Evolutionary conservation across 2,797 vertebrate genomes (phyloP).

Genomic region (Acanthopagrus latus): DNA sequence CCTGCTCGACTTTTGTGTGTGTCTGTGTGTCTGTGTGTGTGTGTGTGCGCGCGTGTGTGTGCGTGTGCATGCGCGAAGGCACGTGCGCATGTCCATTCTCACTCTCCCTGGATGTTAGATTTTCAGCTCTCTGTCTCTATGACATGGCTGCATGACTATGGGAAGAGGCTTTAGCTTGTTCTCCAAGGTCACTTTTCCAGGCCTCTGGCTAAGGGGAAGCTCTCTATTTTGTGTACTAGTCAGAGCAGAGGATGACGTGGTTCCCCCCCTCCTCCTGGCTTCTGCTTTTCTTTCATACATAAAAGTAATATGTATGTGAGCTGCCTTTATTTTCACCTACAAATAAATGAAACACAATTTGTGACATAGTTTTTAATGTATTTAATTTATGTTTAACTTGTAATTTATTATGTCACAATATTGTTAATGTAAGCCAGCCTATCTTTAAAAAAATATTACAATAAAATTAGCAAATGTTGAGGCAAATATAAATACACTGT

Average conservation of each 20-base stretch:
- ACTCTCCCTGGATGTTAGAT: conserved; percentile 40
- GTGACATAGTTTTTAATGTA: conserved; percentile 11
- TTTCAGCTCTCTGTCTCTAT: conserved; percentile 54
- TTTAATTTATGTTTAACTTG: conserved; percentile 31
- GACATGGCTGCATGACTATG: conserved; percentile 68
- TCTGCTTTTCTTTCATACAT: conserved; percentile 52
- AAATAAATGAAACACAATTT: conserved; percentile 26
- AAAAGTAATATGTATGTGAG: conserved; percentile 37
- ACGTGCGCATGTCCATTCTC: conserved; percentile 30
- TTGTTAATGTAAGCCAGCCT: conserved; percentile 22
- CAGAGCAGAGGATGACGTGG: conserved; percentile 63
- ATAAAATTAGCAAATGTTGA: conserved; percentile 38
- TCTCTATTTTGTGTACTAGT: conserved; percentile 73
- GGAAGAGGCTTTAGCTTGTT: conserved; percentile 70
- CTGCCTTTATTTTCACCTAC: neutral
- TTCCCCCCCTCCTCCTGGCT: conserved; percentile 26
- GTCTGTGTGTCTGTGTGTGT: neutral
- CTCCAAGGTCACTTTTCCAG: conserved; percentile 78
- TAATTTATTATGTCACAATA: neutral
- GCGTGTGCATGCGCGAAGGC: conserved; percentile 22
- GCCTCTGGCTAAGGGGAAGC: conserved; percentile 68
- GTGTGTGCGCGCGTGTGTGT: conserved; percentile 5
- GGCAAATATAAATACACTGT: conserved; percentile 13
- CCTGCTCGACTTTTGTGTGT: conserved; percentile 20
- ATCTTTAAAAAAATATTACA: conserved; percentile 30